These are phyloP conservation scores for Thamnophis sirtalis DNA, from an alignment of 2,113 vertebrate genomes.

Conservation along the genomic window DNA sequence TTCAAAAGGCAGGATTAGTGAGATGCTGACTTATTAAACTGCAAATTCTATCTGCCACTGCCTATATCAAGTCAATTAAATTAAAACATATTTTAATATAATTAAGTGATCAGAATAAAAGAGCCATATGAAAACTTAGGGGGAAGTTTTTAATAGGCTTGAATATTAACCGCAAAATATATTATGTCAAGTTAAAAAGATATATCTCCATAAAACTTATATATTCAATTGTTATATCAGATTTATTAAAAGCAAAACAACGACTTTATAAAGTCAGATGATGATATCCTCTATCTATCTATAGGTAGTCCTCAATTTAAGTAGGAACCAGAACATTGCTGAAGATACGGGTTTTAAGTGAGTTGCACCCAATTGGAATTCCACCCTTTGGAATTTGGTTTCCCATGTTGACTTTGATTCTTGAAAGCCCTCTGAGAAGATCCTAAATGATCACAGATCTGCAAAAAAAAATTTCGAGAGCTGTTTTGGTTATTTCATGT, in stretches of 20 bases:
- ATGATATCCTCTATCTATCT: not conserved
- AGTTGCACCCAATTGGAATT: not conserved
- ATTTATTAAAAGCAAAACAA: not conserved
- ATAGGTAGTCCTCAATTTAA: not conserved
- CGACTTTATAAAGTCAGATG: not conserved
- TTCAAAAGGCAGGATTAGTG: not conserved
- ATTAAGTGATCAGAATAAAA: not conserved
- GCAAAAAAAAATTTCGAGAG: too few species aligned
- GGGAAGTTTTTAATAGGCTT: not conserved
- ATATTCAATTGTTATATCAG: not conserved
- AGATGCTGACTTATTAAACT: not conserved
- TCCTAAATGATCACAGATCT: not conserved
- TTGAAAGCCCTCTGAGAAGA: not conserved
- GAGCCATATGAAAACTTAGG: not conserved
- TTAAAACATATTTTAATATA: not conserved
- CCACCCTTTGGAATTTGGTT: too few species aligned
- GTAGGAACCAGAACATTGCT: not conserved
- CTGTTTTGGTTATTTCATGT: too few species aligned
- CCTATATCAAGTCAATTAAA: not conserved
- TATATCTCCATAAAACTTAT: not conserved
- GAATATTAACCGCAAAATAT: not conserved
- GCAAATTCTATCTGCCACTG: not conserved
- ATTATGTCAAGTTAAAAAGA: not conserved
- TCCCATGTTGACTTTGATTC: not conserved
- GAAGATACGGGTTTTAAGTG: not conserved